A percentile compares a stretch with the other conserved stretches of the same genome.
Conservation (phyloP, 2,888 invertebrate genomes). For the Parascotia fuliginaria region DNA sequence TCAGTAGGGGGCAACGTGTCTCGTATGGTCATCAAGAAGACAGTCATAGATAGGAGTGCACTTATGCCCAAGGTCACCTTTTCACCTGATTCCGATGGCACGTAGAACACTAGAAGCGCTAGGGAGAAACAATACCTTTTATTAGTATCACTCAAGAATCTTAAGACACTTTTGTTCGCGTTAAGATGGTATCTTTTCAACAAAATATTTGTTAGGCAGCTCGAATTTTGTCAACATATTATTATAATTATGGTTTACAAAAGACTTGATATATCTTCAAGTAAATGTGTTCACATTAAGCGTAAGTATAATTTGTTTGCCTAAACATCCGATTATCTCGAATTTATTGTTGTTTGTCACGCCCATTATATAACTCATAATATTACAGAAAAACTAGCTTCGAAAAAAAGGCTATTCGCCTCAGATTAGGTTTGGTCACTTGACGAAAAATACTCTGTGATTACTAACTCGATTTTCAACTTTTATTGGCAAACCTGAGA, state of each 20-base stretch:
- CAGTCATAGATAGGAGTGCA: slow-evolving; percentile 94
- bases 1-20: slow-evolving; percentile 95
- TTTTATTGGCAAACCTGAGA: too few relatives aligned
- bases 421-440: too few relatives aligned
- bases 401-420: too few relatives aligned
- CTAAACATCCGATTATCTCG: neutral
- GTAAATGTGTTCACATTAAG: slow-evolving; percentile 10
- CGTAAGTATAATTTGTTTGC: slow-evolving; percentile 15
- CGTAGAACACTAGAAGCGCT: slow-evolving; percentile 94
- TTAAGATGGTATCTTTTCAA: neutral
- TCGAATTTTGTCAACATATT: neutral
- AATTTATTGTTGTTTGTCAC: neutral
- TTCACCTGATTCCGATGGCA: slow-evolving; percentile 94
- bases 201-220: too few relatives aligned
- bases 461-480: too few relatives aligned
- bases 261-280: slow-evolving; percentile 6
- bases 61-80: slow-evolving; percentile 95
- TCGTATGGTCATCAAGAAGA: slow-evolving; percentile 94
- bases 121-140: slow-evolving; percentile 45
- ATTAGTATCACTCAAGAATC: slow-evolving; percentile 6
- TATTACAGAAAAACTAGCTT: neutral
- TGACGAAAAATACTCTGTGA: too few relatives aligned
- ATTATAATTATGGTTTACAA: slow-evolving; percentile 13
- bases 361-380: slow-evolving; percentile 11
- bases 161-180: neutral